Percentiles rank a stretch among this genome's conserved stretches.
Evolutionary conservation across 2,113 vertebrate species (phyloP).

Genomic region (Strix uralensis): DNA sequence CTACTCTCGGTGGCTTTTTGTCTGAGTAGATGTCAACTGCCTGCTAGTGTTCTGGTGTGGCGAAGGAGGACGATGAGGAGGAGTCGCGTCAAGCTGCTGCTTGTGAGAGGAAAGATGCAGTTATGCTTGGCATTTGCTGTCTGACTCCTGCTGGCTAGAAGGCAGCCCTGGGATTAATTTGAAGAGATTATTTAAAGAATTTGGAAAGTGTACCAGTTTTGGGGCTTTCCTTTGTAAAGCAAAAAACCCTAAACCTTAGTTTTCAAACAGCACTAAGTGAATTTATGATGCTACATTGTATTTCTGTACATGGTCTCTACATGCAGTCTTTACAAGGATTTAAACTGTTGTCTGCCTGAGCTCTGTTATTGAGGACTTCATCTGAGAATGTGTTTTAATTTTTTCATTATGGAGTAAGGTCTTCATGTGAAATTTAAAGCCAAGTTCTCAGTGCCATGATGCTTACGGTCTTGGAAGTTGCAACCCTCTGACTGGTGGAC

Average conservation of each 20-base stretch:
- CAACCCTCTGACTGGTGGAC: not conserved
- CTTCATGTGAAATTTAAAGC: not conserved
- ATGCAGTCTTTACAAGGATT: not conserved
- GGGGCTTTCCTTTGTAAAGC: not conserved
- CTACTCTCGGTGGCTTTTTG: not conserved
- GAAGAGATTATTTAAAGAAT: not conserved
- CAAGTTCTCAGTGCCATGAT: fast-evolving
- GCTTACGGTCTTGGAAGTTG: not conserved
- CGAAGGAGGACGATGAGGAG: not conserved
- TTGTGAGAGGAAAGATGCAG: not conserved
- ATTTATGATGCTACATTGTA: not conserved
- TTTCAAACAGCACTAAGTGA: not conserved
- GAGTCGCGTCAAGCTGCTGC: fast-evolving
- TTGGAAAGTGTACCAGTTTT: not conserved
- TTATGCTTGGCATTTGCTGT: not conserved
- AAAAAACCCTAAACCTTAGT: not conserved
- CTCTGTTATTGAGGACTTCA: not conserved
- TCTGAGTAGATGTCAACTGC: not conserved
- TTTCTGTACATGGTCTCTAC: not conserved
- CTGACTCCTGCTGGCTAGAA: not conserved
- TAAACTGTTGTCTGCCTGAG: not conserved
- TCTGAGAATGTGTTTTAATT: not conserved
- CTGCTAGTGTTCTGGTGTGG: not conserved
- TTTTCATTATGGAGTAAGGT: not conserved
- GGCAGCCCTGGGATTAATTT: not conserved